phyloP scores from a whole-genome alignment of 2,113 vertebrate species.

The Apaloderma vittatum region DNA sequence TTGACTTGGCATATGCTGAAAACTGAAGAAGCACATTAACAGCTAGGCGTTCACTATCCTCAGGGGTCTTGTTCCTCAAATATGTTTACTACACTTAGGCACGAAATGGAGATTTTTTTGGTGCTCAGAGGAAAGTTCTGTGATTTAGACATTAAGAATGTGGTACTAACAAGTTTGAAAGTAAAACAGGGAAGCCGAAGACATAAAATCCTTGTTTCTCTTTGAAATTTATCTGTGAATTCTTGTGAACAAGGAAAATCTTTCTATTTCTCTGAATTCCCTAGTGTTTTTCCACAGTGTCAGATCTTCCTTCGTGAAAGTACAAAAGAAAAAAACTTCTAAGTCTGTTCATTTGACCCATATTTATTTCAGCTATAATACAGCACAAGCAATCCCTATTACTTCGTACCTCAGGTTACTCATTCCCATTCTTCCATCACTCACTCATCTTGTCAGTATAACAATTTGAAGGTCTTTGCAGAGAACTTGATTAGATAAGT shows the following conservation, averaged over 20 bases:
- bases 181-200: not conserved
- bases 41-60: not conserved
- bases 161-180: not conserved
- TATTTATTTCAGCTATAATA: not conserved
- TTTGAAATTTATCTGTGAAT: not conserved
- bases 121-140: not conserved
- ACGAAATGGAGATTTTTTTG: not conserved
- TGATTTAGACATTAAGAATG: not conserved
- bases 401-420: not conserved
- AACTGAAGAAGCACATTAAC: not conserved
- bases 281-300: not conserved
- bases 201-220: not conserved
- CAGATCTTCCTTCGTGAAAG: not conserved
- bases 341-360: not conserved
- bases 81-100: not conserved
- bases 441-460: not conserved
- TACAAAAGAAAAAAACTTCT: not conserved
- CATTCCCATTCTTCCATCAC: not conserved
- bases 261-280: not conserved
- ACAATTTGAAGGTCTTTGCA: not conserved
- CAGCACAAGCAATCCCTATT: not conserved
- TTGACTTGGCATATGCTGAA: not conserved
- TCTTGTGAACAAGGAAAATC: not conserved
- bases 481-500: conserved; percentile 7
- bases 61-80: not conserved